Conservation (phyloP, 2,113 vertebrate genomes). For the Tiliqua scincoides region DNA sequence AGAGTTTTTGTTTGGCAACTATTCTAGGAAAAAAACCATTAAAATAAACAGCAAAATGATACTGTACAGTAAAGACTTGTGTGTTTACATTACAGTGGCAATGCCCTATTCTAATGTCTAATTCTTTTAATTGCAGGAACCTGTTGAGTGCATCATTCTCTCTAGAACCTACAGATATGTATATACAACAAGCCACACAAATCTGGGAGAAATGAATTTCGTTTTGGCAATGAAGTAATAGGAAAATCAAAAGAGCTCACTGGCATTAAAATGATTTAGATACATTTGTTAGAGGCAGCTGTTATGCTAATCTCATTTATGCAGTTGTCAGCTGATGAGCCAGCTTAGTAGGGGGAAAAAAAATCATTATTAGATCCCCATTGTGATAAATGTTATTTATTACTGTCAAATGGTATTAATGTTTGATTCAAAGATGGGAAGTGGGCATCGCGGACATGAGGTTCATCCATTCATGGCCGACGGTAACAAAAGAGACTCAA, state of each 20-base stretch:
- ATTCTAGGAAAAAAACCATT: constrained; percentile 49
- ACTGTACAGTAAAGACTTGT: constrained; percentile 47
- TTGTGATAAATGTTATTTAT: constrained; percentile 99
- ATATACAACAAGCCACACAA: constrained; percentile 76
- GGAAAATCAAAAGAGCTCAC: constrained; percentile 85
- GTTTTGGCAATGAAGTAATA: constrained; percentile 78
- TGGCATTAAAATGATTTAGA: constrained; percentile 86
- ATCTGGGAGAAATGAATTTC: constrained; percentile 77
- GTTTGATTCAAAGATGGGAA: constrained; percentile 93
- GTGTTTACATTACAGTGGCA: constrained; percentile 52
- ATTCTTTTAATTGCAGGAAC: constrained; percentile 76
- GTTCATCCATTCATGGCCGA: constrained; percentile 85
- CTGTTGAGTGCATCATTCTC: constrained; percentile 61
- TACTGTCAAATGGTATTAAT: constrained; percentile 96
- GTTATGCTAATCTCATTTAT: constrained; percentile 93
- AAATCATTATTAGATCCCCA: constrained; percentile 96
- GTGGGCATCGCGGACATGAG: constrained; percentile 82
- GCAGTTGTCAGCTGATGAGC: constrained; percentile 94
- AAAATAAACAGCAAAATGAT: constrained; percentile 60
- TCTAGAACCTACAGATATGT: constrained; percentile 71
- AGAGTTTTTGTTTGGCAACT: constrained; percentile 33
- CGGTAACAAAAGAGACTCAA: constrained; percentile 84
- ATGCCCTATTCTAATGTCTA: constrained; percentile 67
- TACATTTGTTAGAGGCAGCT: constrained; percentile 95
- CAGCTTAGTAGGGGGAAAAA: constrained; percentile 78